Evolutionary conservation across 2,797 vertebrate genomes (phyloP).

Genomic region (Anabas testudineus): DNA sequence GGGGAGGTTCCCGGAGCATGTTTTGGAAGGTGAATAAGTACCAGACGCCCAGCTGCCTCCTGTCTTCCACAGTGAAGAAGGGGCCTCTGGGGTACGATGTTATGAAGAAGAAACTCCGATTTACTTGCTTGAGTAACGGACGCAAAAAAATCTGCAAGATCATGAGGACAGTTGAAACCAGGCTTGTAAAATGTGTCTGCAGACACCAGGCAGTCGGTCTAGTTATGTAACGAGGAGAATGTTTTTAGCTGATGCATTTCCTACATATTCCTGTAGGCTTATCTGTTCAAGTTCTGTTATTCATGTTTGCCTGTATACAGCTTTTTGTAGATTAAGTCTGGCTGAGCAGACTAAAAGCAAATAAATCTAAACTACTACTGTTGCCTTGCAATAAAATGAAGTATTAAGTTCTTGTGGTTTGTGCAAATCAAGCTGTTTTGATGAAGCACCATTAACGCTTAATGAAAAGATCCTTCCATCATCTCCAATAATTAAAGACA

Average conservation of each 20-base stretch:
- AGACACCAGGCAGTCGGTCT: constrained; percentile 16
- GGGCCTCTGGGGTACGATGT: constrained; percentile 53
- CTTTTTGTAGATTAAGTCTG: not conserved
- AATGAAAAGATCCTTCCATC: constrained; percentile 4
- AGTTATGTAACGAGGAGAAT: constrained; percentile 16
- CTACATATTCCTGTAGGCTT: constrained; percentile 17
- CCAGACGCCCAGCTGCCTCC: constrained; percentile 65
- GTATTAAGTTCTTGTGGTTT: not conserved
- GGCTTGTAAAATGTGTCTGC: not conserved
- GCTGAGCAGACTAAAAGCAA: not conserved
- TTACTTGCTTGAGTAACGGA: constrained; percentile 32
- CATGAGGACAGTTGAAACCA: not conserved
- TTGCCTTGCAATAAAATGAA: not conserved
- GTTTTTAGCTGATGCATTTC: constrained; percentile 21
- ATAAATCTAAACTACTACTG: not conserved
- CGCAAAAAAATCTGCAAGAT: constrained; percentile 13
- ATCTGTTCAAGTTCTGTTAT: constrained; percentile 16
- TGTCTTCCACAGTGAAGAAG: constrained; percentile 44
- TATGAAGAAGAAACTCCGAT: constrained; percentile 33
- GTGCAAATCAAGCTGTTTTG: not conserved
- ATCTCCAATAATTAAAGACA: constrained; percentile 2
- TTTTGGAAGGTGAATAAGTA: constrained; percentile 55
- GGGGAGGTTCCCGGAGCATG: constrained; percentile 35
- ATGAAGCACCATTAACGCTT: not conserved
- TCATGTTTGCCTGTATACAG: not conserved